Conservation (phyloP, 2,797 vertebrate genomes). For the Valencia hispanica region DNA sequence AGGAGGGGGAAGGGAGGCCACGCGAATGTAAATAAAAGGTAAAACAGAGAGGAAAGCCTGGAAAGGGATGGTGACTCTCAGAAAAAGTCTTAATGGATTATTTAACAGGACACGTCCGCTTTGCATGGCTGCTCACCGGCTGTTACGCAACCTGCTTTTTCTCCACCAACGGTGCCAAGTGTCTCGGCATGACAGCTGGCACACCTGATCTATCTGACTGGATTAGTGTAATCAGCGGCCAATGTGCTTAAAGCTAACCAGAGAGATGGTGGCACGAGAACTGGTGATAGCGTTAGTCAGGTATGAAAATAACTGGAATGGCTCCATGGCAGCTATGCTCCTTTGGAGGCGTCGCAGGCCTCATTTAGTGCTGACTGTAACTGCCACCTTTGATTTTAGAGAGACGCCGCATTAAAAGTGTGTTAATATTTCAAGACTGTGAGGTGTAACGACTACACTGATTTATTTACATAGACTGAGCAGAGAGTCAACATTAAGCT, state of each 20-base stretch:
- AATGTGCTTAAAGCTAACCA: constrained; percentile 65
- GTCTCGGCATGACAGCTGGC: constrained; percentile 68
- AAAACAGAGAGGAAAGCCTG: constrained; percentile 5
- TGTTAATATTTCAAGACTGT: neutral
- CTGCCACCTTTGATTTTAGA: constrained; percentile 2
- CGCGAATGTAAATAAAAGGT: constrained; percentile 13
- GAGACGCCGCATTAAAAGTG: neutral
- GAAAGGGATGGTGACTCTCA: constrained; percentile 42
- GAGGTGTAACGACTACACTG: neutral
- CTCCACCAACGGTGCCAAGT: constrained; percentile 46
- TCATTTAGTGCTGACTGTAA: neutral
- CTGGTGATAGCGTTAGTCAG: constrained; percentile 39
- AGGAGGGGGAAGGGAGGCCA: neutral
- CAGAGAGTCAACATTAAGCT: neutral
- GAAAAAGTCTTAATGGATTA: constrained; percentile 72
- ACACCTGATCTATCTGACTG: constrained; percentile 79
- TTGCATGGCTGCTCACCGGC: constrained; percentile 70
- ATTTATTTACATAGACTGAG: neutral
- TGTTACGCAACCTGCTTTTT: constrained; percentile 60
- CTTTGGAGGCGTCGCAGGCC: neutral
- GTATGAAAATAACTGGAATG: constrained; percentile 47
- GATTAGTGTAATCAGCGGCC: constrained; percentile 71
- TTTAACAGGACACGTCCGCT: constrained; percentile 77
- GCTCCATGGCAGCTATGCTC: neutral
- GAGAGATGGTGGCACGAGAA: constrained; percentile 43